These are phyloP conservation scores for Callopanchax toddi DNA, from an alignment of 2,113 vertebrate species.

Conservation along the genomic window DNA sequence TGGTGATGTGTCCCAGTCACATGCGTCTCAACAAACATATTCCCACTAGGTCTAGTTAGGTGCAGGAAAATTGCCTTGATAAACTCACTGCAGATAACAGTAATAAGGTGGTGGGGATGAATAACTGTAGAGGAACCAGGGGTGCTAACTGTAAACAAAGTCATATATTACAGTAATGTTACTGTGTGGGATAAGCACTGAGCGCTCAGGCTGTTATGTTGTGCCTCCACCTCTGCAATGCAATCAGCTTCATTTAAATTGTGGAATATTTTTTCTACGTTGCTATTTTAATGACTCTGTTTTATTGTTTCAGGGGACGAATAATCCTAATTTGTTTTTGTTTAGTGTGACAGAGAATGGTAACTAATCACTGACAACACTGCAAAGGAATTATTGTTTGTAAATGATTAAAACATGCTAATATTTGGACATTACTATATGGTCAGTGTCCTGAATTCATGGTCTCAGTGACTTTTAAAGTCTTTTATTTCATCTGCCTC, in stretches of 20 bases:
- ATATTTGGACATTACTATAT: background rate
- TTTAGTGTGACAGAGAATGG: background rate
- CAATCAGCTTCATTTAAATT: background rate
- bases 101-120: conserved; percentile 83
- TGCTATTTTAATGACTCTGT: no score
- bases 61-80: conserved; percentile 85
- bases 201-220: conserved; percentile 22
- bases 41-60: conserved; percentile 90
- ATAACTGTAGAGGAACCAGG: conserved; percentile 73
- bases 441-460: conserved; percentile 18
- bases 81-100: conserved; percentile 85
- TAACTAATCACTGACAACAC: background rate
- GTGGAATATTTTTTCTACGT: no score
- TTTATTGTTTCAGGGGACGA: no score
- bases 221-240: conserved; percentile 3
- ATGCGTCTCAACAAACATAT: conserved; percentile 85
- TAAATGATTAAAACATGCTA: no score
- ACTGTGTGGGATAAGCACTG: conserved; percentile 42
- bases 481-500: conserved; percentile 33
- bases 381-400: no score
- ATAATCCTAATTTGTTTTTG: background rate
- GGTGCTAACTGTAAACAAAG: conserved; percentile 68
- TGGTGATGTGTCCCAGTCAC: conserved; percentile 85
- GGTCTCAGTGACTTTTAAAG: conserved; percentile 35
- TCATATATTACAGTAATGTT: conserved; percentile 72